These are phyloP conservation scores for Trissolcus brochymenae DNA, from an alignment of 2,888 invertebrate genomes.

Conservation along the genomic window DNA sequence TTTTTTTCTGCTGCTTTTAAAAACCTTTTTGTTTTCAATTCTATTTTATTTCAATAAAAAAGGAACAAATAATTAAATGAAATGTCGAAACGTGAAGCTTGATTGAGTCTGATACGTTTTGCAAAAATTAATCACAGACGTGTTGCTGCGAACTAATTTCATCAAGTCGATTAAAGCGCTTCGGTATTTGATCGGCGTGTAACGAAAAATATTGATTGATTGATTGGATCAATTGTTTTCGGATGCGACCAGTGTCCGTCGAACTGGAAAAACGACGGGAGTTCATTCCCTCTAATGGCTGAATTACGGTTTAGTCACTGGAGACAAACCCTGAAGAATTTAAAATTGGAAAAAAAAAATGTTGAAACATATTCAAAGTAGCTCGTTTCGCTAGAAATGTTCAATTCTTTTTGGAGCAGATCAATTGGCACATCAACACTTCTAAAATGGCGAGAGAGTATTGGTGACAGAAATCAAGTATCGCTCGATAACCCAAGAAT, in stretches of 20 bases:
- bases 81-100: too few relatives aligned
- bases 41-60: neutral
- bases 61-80: neutral
- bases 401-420: neutral
- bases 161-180: neutral
- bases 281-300: constrained; percentile 27
- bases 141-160: constrained; percentile 1
- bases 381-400: neutral
- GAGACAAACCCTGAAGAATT: neutral
- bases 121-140: too few relatives aligned
- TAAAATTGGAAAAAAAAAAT: neutral
- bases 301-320: constrained; percentile 12
- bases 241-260: constrained; percentile 21
- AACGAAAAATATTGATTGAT: too few relatives aligned
- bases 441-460: constrained; percentile 19
- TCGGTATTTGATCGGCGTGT: too few relatives aligned
- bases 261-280: constrained; percentile 24
- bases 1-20: neutral
- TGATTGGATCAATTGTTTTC: constrained; percentile 20
- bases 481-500: constrained; percentile 16
- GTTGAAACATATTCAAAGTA: neutral
- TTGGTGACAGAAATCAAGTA: constrained; percentile 29
- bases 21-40: too few relatives aligned
- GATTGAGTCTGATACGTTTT: too few relatives aligned
- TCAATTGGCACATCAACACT: neutral